Evolutionary conservation across 2,113 vertebrate species (phyloP), one percentile per base, ranked within the genome.

Genomic region (Micromys minutus): DNA sequence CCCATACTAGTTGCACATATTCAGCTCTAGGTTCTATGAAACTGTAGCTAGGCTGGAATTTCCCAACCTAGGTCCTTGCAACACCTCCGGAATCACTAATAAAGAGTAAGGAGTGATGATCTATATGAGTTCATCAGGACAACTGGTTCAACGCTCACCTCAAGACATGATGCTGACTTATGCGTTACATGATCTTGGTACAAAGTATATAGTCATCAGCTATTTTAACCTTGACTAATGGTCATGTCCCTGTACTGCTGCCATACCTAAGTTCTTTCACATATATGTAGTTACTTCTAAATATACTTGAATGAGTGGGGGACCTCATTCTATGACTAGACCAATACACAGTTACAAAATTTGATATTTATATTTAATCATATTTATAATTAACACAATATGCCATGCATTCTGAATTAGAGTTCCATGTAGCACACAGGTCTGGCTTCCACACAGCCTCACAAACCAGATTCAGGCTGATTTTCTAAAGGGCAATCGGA

Each of bases 361-460:
- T 50, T 81, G 34, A 95, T 83, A 76, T 95, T 85, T 65, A 42
- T n/a, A 94, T 96, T 77, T 87, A 88, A 95, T 76, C 29, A 81
- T 83, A 76, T 95, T 85, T 65, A 42, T n/a, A 94, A 97, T 77
- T 87, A 88, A 95, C 93, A 92, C n/a, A 57, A 85, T 86, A 88
- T 42, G 39, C 50, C 16, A 81, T 76, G 76, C 42, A 91, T 61
- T 42, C 80, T 81, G 47, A 90, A 5, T 87, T 69, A 72, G 2
- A 90, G 55, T 88, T 84, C 90, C 11, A 69, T 6, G 13, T 50
- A 12, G 63, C 71, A 16, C 19, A 7, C 61, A 36, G n/a, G 16
- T 45, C 75, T 50, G 34, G 17, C 45, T 19, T 92, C 81, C 57
- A 71, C 10, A 55, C 7, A 90, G 42, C 72, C 36, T 50, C 36